Percentiles rank a stretch among this genome's conserved stretches.
phyloP scores from a whole-genome alignment of 2,113 vertebrate genomes.

The Forbesichthys papilliferus region DNA sequence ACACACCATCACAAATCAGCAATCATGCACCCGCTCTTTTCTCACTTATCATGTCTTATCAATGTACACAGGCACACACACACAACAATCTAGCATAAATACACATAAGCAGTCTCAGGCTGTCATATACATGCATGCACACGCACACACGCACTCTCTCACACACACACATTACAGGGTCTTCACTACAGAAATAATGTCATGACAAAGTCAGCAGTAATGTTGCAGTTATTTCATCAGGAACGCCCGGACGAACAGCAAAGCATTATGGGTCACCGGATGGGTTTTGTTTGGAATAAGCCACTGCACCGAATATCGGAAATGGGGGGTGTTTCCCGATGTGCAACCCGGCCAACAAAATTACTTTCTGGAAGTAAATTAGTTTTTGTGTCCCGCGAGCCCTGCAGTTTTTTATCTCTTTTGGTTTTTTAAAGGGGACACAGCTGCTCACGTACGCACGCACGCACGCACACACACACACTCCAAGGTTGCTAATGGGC shows the following conservation, averaged over 20 bases:
- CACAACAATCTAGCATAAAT: not conserved
- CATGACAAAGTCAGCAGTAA: slow-evolving; percentile 78
- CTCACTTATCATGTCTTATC: slow-evolving; percentile 52
- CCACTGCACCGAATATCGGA: slow-evolving; percentile 26
- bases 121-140: slow-evolving; percentile 46
- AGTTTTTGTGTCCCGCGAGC: slow-evolving; percentile 59
- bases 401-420: slow-evolving; percentile 45
- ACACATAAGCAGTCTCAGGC: not conserved
- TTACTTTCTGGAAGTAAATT: slow-evolving; percentile 41
- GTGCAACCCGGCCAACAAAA: slow-evolving; percentile 34
- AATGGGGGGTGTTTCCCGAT: slow-evolving; percentile 8
- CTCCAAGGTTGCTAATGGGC: slow-evolving; percentile 48
- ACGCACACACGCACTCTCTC: slow-evolving; percentile 15
- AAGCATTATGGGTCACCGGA: slow-evolving; percentile 47
- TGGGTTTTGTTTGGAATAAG: slow-evolving; percentile 21
- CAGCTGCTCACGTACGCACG: not conserved
- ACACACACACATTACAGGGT: not conserved
- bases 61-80: slow-evolving; percentile 40
- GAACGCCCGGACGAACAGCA: slow-evolving; percentile 25
- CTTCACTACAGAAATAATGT: slow-evolving; percentile 38
- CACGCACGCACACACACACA: slow-evolving; percentile 15
- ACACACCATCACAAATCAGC: slow-evolving; percentile 76
- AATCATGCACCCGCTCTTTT: slow-evolving; percentile 68
- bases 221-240: slow-evolving; percentile 65
- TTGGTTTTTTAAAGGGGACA: slow-evolving; percentile 34